A percentile compares a stretch with the other conserved stretches of the same genome.
phyloP scores from a whole-genome alignment of 2,888 invertebrate species.

The Slavum lentiscoides region DNA sequence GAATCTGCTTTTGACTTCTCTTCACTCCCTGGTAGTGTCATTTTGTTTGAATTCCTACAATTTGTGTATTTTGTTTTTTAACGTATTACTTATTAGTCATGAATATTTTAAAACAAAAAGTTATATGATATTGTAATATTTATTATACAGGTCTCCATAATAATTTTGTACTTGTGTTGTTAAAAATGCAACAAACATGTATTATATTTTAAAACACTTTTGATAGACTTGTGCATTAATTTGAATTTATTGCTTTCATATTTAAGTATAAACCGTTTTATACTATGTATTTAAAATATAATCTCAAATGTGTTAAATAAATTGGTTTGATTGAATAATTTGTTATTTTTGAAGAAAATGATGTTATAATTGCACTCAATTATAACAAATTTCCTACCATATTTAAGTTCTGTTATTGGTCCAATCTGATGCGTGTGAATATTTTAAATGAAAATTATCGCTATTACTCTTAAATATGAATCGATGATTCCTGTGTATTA shows the following conservation, averaged over 20 bases:
- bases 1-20: constrained; percentile 52
- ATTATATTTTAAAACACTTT: constrained; percentile 46
- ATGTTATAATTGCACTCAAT: not conserved
- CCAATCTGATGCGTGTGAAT: too few relatives aligned
- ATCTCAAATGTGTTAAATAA: constrained; percentile 42
- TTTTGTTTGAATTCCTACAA: constrained; percentile 51
- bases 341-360: constrained; percentile 1
- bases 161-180: constrained; percentile 36
- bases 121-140: constrained; percentile 23
- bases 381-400: too few relatives aligned
- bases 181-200: constrained; percentile 20
- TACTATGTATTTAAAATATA: constrained; percentile 28
- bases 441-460: too few relatives aligned
- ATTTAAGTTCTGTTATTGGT: not conserved
- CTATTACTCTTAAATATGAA: too few relatives aligned
- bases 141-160: constrained; percentile 33
- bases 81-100: constrained; percentile 29
- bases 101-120: constrained; percentile 19
- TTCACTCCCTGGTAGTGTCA: constrained; percentile 27
- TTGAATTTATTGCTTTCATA: constrained; percentile 40
- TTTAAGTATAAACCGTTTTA: constrained; percentile 44
- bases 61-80: constrained; percentile 40
- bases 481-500: too few relatives aligned
- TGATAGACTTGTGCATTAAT: constrained; percentile 47
- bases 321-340: constrained; percentile 40